These are phyloP conservation scores for Ceratitis capitata DNA, from an alignment of 1,140 invertebrate genomes.

Conservation along the genomic window DNA sequence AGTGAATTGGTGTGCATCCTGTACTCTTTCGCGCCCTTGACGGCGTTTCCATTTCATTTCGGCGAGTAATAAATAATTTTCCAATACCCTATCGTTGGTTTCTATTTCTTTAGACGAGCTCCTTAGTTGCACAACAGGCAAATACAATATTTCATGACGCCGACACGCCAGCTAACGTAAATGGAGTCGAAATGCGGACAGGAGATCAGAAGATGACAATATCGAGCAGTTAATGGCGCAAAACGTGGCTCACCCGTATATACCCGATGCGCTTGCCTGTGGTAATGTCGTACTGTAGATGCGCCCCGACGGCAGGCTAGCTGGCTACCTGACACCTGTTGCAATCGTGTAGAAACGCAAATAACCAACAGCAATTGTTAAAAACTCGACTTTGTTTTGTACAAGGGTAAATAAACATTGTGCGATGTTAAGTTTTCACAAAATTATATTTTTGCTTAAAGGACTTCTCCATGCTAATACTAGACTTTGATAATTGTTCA, in stretches of 20 bases:
- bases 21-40: background rate
- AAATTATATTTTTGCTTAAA: no score
- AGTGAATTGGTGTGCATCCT: background rate
- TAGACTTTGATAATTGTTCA: no score
- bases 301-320: background rate
- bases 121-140: background rate
- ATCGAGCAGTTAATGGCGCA: background rate
- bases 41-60: conserved; percentile 2
- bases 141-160: background rate
- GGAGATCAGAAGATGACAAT: background rate
- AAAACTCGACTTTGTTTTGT: no score
- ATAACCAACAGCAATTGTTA: no score
- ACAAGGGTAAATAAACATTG: no score
- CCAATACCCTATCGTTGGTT: background rate
- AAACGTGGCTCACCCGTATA: background rate
- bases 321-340: background rate
- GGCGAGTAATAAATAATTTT: background rate
- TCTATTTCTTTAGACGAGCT: background rate
- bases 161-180: background rate
- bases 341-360: background rate
- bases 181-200: background rate
- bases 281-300: background rate
- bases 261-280: background rate
- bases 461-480: no score
- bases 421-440: no score